A percentile compares a stretch with the other conserved stretches of the same genome.
phyloP scores from a whole-genome alignment of 1,140 invertebrate genomes.

The Atta colombica region DNA sequence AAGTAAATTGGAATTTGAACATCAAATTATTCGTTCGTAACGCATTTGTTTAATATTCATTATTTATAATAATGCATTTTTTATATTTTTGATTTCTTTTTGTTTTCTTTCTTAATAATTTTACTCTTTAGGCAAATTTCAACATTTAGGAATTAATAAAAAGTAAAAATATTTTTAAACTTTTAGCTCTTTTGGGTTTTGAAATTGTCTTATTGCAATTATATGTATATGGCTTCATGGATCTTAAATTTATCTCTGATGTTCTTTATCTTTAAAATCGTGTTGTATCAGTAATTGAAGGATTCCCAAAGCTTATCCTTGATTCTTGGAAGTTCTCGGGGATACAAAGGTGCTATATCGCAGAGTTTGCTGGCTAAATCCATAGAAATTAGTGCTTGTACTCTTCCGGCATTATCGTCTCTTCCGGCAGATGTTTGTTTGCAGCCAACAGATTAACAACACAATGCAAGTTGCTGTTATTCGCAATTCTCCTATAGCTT shows the following conservation, averaged over 20 bases:
- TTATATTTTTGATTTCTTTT: neutral
- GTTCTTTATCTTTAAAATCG: slow-evolving; percentile 34
- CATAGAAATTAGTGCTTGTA: slow-evolving; percentile 42
- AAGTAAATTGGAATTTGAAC: slow-evolving; percentile 18
- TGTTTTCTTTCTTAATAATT: neutral
- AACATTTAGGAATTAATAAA: neutral
- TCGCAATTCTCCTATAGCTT: slow-evolving; percentile 1
- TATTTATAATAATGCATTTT: neutral
- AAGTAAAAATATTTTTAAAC: neutral
- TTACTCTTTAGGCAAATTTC: neutral
- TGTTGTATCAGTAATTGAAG: slow-evolving; percentile 32
- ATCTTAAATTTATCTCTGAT: slow-evolving; percentile 33
- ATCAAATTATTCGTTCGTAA: slow-evolving; percentile 3
- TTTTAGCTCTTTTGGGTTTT: neutral
- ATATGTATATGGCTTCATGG: neutral
- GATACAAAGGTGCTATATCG: slow-evolving; percentile 19
- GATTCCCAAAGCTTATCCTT: slow-evolving; percentile 24
- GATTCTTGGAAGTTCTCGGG: neutral
- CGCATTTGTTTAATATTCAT: slow-evolving; percentile 44
- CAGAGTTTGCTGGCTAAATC: slow-evolving; percentile 3
- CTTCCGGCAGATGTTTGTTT: neutral
- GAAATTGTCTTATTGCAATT: neutral
- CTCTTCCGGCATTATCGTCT: neutral
- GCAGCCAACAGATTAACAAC: slow-evolving; percentile 50
- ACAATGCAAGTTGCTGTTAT: neutral